These are phyloP conservation scores for Muntiacus reevesi DNA, from an alignment of 2,113 vertebrate species.

Conservation along the genomic window DNA sequence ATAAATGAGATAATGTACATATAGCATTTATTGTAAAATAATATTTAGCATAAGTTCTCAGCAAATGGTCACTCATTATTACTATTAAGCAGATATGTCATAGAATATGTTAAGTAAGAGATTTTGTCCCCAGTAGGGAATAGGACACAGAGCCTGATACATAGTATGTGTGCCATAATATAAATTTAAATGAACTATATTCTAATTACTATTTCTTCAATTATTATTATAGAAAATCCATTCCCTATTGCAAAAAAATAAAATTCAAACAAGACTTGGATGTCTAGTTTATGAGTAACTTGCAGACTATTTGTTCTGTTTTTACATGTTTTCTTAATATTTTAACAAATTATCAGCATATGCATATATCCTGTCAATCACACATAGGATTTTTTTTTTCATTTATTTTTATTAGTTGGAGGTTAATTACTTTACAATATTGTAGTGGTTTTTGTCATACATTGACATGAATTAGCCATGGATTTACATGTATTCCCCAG, in stretches of 20 bases:
- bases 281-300: neutral
- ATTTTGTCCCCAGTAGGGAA: neutral
- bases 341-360: neutral
- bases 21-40: neutral
- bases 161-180: neutral
- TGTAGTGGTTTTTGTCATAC: no score
- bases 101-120: neutral
- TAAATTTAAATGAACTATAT: neutral
- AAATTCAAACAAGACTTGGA: neutral
- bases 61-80: neutral
- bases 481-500: no score
- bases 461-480: no score
- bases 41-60: neutral
- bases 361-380: neutral
- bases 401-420: no score
- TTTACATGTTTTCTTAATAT: neutral
- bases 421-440: no score
- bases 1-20: neutral
- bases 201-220: neutral
- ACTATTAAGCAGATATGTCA: neutral
- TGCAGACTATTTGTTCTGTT: neutral
- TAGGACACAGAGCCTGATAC: neutral
- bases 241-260: neutral
- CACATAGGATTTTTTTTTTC: neutral
- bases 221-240: neutral